These are phyloP conservation scores for Drosophila tanythrix DNA, from an alignment of 2,888 invertebrate genomes.

Conservation along the genomic window DNA sequence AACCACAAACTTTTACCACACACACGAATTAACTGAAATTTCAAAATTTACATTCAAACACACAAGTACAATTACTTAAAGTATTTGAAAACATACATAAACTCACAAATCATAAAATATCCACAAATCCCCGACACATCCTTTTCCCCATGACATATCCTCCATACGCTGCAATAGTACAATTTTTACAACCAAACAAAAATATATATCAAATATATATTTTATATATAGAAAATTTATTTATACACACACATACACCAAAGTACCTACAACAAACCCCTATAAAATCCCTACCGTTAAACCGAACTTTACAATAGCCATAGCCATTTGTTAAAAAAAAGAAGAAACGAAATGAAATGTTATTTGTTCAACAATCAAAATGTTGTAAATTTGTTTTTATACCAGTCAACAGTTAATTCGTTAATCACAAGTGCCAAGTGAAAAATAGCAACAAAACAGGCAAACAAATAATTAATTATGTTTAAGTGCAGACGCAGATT, in stretches of 20 bases:
- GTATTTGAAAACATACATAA: constrained; percentile 77
- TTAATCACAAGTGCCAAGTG: constrained; percentile 62
- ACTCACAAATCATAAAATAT: constrained; percentile 28
- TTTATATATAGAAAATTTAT: constrained; percentile 82
- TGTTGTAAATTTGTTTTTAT: constrained; percentile 56
- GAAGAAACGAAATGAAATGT: constrained; percentile 28
- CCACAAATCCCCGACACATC: constrained; percentile 12
- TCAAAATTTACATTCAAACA: constrained; percentile 52
- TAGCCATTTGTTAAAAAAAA: constrained; percentile 69
- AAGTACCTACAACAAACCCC: constrained; percentile 78
- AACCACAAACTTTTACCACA: constrained; percentile 14
- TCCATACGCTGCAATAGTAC: constrained; percentile 85
- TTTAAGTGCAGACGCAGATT: constrained; percentile 57
- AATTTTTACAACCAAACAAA: constrained; percentile 81
- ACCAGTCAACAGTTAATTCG: constrained; percentile 67
- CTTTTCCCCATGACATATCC: constrained; percentile 67
- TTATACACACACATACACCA: constrained; percentile 83
- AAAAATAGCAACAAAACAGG: constrained; percentile 49
- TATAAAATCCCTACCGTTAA: constrained; percentile 52
- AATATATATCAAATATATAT: constrained; percentile 83
- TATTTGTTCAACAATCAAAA: constrained; percentile 70
- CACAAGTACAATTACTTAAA: constrained; percentile 76
- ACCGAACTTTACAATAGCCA: constrained; percentile 65
- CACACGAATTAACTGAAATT: constrained; percentile 79
- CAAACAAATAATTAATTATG: constrained; percentile 42